Percentiles rank a stretch among this genome's conserved stretches.
Evolutionary conservation across 1,140 invertebrate species (phyloP).

Genomic region (Drosophila sturtevanti): DNA sequence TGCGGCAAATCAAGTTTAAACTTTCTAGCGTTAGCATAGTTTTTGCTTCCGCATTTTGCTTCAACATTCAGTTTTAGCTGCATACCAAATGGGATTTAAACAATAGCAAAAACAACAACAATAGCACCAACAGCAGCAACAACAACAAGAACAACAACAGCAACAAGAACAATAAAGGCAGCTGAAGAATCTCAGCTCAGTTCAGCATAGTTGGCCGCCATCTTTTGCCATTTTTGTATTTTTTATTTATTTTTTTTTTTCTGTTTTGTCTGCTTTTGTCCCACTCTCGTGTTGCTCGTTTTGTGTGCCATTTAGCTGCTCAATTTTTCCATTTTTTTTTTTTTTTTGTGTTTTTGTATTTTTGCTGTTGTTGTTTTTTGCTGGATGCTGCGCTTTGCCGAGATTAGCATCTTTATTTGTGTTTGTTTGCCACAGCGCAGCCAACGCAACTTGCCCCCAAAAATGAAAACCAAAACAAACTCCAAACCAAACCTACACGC

Average conservation of each 20-base stretch:
- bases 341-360: slow-evolving; percentile 23
- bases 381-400: slow-evolving; percentile 60
- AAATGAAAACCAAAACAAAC: slow-evolving; percentile 2
- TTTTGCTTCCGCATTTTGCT: slow-evolving; percentile 15
- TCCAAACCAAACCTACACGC: slow-evolving; percentile 10
- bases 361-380: slow-evolving; percentile 13
- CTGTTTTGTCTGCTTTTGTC: background rate
- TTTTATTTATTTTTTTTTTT: too few species aligned
- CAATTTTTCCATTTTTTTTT: slow-evolving; percentile 37
- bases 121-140: slow-evolving; percentile 12
- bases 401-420: slow-evolving; percentile 82
- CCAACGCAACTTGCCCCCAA: slow-evolving; percentile 24
- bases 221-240: slow-evolving; percentile 32
- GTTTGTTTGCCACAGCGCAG: slow-evolving; percentile 70
- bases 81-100: slow-evolving; percentile 67
- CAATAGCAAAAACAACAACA: slow-evolving; percentile 29
- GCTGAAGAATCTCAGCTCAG: slow-evolving; percentile 52
- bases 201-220: slow-evolving; percentile 40
- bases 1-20: slow-evolving; percentile 70
- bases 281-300: slow-evolving; percentile 49
- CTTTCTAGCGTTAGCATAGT: slow-evolving; percentile 62
- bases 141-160: slow-evolving; percentile 33
- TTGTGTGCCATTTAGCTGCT: slow-evolving; percentile 59
- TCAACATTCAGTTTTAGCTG: slow-evolving; percentile 37
- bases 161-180: slow-evolving; percentile 28